Evolutionary conservation across 2,797 vertebrate genomes (phyloP).

Genomic region (Dendrocincla fuliginosa): DNA sequence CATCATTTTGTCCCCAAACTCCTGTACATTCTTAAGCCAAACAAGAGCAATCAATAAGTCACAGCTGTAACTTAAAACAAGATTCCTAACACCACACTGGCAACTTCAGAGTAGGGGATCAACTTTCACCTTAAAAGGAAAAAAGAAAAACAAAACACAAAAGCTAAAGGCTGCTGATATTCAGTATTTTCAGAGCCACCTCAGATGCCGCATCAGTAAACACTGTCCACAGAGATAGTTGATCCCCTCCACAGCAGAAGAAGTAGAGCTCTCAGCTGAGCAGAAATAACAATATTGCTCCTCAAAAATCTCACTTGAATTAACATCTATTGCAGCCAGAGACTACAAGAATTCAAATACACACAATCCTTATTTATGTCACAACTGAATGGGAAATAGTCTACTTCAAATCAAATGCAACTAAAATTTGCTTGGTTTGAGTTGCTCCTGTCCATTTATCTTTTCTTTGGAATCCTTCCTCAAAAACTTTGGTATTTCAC

Average conservation of each 20-base stretch:
- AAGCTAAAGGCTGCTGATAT: background rate
- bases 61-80: background rate
- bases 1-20: background rate
- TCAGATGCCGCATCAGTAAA: conserved; percentile 9
- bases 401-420: background rate
- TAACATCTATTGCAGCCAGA: background rate
- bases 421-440: background rate
- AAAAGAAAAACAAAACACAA: background rate
- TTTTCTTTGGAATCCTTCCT: background rate
- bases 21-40: background rate
- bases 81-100: background rate
- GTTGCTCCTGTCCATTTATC: background rate
- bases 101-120: conserved; percentile 2
- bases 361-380: background rate
- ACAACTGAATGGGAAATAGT: background rate
- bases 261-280: background rate
- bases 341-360: background rate
- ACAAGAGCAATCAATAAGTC: conserved; percentile 2
- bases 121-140: conserved; percentile 11
- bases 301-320: background rate
- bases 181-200: background rate
- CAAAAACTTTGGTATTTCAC: background rate
- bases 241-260: background rate
- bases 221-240: background rate
- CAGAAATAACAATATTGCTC: background rate